These are phyloP conservation scores for Nycticorax nycticorax DNA, from an alignment of 2,113 vertebrate genomes.

Conservation along the genomic window DNA sequence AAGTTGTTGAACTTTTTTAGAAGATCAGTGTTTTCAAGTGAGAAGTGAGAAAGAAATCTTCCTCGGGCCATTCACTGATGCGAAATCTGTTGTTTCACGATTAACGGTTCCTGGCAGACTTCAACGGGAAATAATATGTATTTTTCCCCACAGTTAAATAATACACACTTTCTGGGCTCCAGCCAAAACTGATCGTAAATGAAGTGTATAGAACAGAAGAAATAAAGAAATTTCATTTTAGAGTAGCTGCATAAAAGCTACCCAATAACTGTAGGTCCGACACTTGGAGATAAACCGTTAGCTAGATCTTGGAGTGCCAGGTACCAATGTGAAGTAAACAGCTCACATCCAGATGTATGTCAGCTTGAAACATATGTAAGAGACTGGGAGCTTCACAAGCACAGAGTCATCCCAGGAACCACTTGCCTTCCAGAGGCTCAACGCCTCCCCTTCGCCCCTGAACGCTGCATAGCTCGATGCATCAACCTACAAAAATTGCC, in stretches of 20 bases:
- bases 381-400: not conserved
- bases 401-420: not conserved
- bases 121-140: not conserved
- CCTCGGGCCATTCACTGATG: not conserved
- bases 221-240: not conserved
- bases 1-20: not conserved
- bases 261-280: not conserved
- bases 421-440: not conserved
- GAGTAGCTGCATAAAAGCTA: not conserved
- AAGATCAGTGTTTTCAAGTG: not conserved
- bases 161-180: not conserved
- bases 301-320: not conserved
- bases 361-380: rapidly evolving
- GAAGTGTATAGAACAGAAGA: not conserved
- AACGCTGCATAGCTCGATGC: rapidly evolving
- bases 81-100: not conserved
- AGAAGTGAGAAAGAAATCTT: not conserved
- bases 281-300: not conserved
- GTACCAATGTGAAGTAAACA: not conserved
- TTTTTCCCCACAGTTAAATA: not conserved
- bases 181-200: not conserved
- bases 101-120: not conserved
- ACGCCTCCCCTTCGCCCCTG: not conserved
- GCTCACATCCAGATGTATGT: not conserved
- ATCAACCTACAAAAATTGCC: not conserved